These are phyloP conservation scores for Colletes latitarsis DNA, from an alignment of 1,140 invertebrate genomes.

Conservation along the genomic window DNA sequence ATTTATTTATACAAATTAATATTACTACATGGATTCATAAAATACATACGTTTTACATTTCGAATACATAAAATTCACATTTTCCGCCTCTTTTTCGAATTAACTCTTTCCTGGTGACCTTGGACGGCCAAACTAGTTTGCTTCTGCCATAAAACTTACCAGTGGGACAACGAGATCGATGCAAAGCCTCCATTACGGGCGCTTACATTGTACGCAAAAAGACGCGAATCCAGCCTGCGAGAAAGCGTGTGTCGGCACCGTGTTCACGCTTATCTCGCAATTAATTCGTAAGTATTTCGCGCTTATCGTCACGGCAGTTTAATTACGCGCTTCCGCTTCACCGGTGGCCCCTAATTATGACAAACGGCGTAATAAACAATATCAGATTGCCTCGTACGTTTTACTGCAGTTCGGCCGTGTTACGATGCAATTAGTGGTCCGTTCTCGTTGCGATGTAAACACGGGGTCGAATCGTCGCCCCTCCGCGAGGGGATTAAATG, in stretches of 20 bases:
- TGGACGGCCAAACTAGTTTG: no score
- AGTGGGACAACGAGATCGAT: no score
- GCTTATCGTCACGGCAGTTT: conserved; percentile 41
- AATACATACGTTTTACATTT: no score
- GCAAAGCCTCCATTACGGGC: not conserved
- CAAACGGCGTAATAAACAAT: conserved; percentile 51
- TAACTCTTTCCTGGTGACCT: no score
- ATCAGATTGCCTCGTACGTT: conserved; percentile 51
- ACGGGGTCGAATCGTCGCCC: conserved; percentile 11
- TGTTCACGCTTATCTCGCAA: conserved; percentile 40
- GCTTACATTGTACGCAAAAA: not conserved
- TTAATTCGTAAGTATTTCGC: conserved; percentile 54
- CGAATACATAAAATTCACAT: no score
- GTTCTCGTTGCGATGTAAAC: conserved; percentile 35
- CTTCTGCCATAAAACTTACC: no score
- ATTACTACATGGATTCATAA: no score
- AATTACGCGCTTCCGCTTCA: conserved; percentile 46
- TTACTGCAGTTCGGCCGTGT: conserved; percentile 36
- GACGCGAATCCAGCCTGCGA: not conserved
- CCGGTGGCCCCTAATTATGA: conserved; percentile 47
- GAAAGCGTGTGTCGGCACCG: not conserved
- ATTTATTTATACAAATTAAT: no score
- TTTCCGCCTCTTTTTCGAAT: no score
- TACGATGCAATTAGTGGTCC: conserved; percentile 54
- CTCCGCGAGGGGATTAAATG: conserved; percentile 42